Evolutionary conservation across 2,113 vertebrate species (phyloP).

Genomic region (Tamias sibiricus): DNA sequence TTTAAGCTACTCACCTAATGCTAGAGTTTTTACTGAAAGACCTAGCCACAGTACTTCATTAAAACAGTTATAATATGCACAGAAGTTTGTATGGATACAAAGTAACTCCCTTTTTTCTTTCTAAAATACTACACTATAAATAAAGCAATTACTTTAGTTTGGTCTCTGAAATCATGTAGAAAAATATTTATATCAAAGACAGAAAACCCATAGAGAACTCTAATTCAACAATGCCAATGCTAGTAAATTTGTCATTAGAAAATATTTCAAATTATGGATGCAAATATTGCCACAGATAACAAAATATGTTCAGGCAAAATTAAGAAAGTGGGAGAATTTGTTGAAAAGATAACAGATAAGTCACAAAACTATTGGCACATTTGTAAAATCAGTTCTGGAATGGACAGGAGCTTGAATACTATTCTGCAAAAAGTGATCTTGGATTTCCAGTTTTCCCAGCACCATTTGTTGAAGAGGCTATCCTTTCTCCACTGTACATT

Average conservation of each 20-base stretch:
- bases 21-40: no score
- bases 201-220: background rate
- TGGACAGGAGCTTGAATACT: no score
- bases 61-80: background rate
- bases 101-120: background rate
- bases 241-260: background rate
- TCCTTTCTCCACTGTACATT: no score
- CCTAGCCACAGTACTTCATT: background rate
- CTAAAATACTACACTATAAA: background rate
- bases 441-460: no score
- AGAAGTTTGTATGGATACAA: background rate
- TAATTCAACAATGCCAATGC: background rate
- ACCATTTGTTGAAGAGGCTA: no score
- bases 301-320: background rate
- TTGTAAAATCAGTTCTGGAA: no score
- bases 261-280: slow-evolving; percentile 15
- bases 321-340: background rate
- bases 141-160: background rate
- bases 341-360: background rate
- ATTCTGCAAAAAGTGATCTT: no score
- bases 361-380: no score
- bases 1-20: no score
- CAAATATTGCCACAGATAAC: background rate
- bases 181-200: background rate
- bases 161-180: background rate